phyloP scores from a whole-genome alignment of 2,888 invertebrate genomes.

The Pimpla rufipes region DNA sequence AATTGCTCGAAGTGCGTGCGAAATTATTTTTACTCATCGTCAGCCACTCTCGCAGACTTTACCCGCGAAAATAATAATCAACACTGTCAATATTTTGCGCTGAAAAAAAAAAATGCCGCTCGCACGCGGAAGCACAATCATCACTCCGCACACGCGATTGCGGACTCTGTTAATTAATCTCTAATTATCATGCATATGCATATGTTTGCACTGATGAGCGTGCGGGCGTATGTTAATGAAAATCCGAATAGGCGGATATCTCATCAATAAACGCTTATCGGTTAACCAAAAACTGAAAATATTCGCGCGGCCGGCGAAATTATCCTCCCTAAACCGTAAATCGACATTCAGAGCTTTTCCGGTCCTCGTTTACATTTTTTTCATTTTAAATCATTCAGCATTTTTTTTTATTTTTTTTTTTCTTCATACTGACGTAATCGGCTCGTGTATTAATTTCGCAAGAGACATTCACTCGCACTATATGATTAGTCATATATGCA shows the following conservation, averaged over 20 bases:
- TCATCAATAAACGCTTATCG: not conserved
- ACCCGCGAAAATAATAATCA: no score
- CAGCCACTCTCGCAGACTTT: no score
- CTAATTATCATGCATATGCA: conserved; percentile 19
- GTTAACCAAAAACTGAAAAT: not conserved
- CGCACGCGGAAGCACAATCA: not conserved
- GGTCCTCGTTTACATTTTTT: not conserved
- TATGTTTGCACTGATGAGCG: conserved; percentile 5
- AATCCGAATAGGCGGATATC: not conserved
- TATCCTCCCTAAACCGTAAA: not conserved
- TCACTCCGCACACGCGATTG: not conserved
- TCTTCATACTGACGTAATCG: not conserved
- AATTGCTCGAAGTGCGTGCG: not conserved
- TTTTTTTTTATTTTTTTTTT: not conserved
- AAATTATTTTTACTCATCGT: not conserved
- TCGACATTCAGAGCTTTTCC: not conserved
- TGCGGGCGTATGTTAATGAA: not conserved
- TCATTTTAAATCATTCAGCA: not conserved
- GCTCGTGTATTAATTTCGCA: not conserved
- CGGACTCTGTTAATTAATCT: conserved; percentile 5
- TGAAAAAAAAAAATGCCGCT: not conserved
- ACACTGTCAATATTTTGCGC: not conserved
- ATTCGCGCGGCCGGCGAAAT: not conserved
- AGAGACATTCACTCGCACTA: not conserved
- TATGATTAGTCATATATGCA: no score